phyloP scores from a whole-genome alignment of 2,113 vertebrate genomes.

The Galbula dea region DNA sequence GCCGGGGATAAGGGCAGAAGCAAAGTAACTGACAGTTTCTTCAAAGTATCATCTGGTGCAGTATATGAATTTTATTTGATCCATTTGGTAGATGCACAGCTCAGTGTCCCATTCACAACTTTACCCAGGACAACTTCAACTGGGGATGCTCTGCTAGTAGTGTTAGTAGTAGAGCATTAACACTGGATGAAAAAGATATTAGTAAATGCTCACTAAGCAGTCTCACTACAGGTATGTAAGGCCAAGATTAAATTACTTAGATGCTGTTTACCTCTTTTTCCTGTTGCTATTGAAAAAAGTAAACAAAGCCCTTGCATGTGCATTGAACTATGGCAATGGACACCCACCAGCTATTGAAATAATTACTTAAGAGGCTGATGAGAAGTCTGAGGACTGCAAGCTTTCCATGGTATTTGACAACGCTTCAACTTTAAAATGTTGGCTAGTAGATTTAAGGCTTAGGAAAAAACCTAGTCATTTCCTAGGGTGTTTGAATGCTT shows the following conservation, averaged over 20 bases:
- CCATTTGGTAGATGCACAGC: neutral
- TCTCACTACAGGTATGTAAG: neutral
- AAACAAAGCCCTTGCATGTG: neutral
- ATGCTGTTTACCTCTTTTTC: neutral
- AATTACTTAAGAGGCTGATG: neutral
- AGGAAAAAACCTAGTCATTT: neutral
- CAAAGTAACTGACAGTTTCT: rapidly evolving
- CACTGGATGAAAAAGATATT: neutral
- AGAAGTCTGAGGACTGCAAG: neutral
- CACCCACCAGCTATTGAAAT: neutral
- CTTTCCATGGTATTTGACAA: neutral
- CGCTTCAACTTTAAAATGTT: neutral
- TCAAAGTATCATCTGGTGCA: neutral
- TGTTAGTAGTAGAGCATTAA: neutral
- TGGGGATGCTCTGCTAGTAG: neutral
- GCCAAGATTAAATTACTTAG: neutral
- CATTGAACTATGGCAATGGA: neutral
- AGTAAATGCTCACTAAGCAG: neutral
- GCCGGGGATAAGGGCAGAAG: neutral
- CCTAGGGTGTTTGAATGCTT: neutral
- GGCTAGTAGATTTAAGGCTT: neutral
- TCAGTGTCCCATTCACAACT: neutral
- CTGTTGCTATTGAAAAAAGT: neutral
- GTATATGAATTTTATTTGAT: neutral
- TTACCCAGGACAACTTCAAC: neutral